Conservation (phyloP, 1,140 invertebrate genomes). For the Diorhabda elongata region DNA sequence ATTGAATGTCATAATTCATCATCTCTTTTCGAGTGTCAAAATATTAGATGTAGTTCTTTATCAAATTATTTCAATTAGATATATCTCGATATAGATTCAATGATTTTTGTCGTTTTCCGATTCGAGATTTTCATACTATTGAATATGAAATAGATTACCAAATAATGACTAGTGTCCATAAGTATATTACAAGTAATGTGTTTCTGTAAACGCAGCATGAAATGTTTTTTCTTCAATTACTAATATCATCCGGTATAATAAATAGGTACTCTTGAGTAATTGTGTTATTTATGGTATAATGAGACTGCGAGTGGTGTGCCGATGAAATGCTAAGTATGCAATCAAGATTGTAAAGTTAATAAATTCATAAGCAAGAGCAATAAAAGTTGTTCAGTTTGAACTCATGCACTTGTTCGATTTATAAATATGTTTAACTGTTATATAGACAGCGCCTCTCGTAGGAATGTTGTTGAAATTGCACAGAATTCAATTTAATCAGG, state of each 20-base stretch:
- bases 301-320: neutral
- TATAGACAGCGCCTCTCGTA: neutral
- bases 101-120: too few species aligned
- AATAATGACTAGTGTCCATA: too few species aligned
- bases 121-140: too few species aligned
- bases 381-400: neutral
- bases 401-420: neutral
- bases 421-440: neutral
- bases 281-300: constrained; percentile 3
- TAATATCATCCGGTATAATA: neutral
- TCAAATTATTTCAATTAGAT: too few species aligned
- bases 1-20: too few species aligned
- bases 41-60: too few species aligned
- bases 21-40: too few species aligned
- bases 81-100: too few species aligned
- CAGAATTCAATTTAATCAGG: neutral
- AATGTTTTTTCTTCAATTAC: too few species aligned
- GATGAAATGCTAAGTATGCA: constrained; percentile 2
- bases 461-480: neutral
- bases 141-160: too few species aligned
- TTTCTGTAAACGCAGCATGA: too few species aligned
- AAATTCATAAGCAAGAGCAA: constrained; percentile 2
- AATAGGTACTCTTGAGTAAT: constrained; percentile 2
- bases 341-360: constrained; percentile 1
- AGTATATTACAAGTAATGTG: too few species aligned